phyloP scores from a whole-genome alignment of 2,888 invertebrate genomes.

The Helobdella robusta region DNA sequence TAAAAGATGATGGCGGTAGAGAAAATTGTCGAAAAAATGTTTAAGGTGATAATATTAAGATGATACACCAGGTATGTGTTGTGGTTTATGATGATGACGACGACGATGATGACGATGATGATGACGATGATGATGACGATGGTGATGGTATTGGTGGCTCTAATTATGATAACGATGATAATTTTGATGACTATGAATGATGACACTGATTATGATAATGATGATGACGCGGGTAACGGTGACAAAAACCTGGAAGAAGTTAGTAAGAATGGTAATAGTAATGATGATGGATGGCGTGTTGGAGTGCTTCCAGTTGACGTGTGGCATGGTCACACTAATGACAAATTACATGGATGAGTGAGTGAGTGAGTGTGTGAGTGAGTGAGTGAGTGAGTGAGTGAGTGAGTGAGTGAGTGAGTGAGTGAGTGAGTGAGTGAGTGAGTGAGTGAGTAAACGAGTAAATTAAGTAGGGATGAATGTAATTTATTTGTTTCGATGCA shows the following conservation, averaged over 20 bases:
- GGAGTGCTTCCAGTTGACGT: background rate
- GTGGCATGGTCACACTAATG: background rate
- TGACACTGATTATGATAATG: background rate
- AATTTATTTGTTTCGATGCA: too few species aligned
- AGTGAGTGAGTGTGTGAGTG: background rate
- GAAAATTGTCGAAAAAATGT: too few species aligned
- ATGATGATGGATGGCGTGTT: background rate
- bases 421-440: conserved; percentile 9
- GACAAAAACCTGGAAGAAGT: background rate
- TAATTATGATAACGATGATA: background rate
- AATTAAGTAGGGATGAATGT: too few species aligned
- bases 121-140: background rate
- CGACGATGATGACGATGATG: background rate
- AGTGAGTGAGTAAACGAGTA: background rate
- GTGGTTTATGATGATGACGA: background rate
- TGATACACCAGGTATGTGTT: too few species aligned
- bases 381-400: background rate
- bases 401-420: background rate
- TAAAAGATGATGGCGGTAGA: too few species aligned
- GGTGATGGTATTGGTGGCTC: background rate
- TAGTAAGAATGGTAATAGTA: background rate
- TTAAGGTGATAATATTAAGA: too few species aligned
- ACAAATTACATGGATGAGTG: background rate
- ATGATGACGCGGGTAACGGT: background rate
- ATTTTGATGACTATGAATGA: too few species aligned